Base-by-base conservation (phyloP, 1,140 invertebrate species). In the Ephestia elutella region DNA sequence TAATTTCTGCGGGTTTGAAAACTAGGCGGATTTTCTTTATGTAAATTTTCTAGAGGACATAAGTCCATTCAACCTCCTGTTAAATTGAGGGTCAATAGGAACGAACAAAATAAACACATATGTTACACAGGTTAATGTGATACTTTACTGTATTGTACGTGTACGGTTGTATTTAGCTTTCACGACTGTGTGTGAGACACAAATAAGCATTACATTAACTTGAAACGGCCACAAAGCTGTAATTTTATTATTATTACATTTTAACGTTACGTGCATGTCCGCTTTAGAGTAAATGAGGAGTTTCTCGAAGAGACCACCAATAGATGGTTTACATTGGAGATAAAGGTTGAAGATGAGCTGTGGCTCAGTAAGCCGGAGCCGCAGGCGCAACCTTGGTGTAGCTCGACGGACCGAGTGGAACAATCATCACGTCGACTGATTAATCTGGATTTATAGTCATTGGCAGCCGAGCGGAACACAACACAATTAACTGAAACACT, bases 391-490 rank as follows among this genome's bases (percentile, higher is more conserved):
- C 67, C 67, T 73, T 73, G 70, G 57, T 59, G 48, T 50, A 35
- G 57, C 44, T 28, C 59, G 66, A 11, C 30, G 49, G 38, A 11
- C 61, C 59, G 32, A 60, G 19, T 51, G 56, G 55, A 49, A 67
- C 63, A 66, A 69, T 67, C 59, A 69, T 67, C 59, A 57, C 57
- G 55, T 32, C 66, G 57, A 62, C 64, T 66, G 75, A 78, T 78
- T 75, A 73, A 74, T 73, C 64, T 59, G 58, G 66, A 75, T 78
- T 78, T 75, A 77, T 70, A 67, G 71, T 65, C 65, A 82, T 78
- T 82, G 70, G 72, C 73, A 75, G 68, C 65, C 56, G 63, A 63
- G 63, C 54, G 62, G 54, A 78, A 70, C 61, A 68, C 68, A 53
- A 70, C 62, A 73, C 68, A 75, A 65, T 75, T 75, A 75, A 66